phyloP scores from a whole-genome alignment of 1,140 invertebrate species.

The Drosophila tristis region DNA sequence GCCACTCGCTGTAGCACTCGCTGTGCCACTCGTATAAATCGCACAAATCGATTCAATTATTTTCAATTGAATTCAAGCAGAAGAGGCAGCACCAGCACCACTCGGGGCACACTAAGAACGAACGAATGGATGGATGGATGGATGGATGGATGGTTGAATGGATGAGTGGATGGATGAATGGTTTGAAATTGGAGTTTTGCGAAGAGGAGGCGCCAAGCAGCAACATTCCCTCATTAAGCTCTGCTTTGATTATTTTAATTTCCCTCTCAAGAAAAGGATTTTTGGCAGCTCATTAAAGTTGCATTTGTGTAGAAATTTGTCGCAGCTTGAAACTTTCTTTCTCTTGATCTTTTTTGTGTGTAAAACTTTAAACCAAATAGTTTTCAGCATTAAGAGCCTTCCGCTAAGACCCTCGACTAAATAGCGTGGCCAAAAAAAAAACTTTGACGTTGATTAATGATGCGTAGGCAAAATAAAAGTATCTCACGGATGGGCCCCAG shows the following conservation, averaged over 20 bases:
- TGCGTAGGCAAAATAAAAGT: not conserved
- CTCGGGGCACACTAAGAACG: not conserved
- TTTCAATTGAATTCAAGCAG: conserved; percentile 14
- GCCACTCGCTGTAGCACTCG: too few relatives aligned
- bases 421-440: conserved; percentile 3
- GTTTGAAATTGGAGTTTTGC: not conserved
- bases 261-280: too few relatives aligned
- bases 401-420: conserved; percentile 1
- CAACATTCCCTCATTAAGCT: conserved; percentile 1
- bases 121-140: not conserved
- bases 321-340: conserved; percentile 3
- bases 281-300: too few relatives aligned
- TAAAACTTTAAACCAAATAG: not conserved
- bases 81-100: too few relatives aligned
- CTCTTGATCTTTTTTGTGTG: too few relatives aligned
- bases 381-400: not conserved
- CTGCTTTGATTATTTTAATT: conserved; percentile 1
- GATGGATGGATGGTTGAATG: not conserved
- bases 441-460: conserved; percentile 70
- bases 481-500: conserved; percentile 9
- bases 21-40: too few relatives aligned
- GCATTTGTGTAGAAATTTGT: too few relatives aligned
- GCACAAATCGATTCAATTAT: conserved; percentile 44
- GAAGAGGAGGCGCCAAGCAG: too few relatives aligned
- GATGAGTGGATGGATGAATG: not conserved